Conservation (phyloP, 2,888 invertebrate species). For the Lithophane ornitopus region DNA sequence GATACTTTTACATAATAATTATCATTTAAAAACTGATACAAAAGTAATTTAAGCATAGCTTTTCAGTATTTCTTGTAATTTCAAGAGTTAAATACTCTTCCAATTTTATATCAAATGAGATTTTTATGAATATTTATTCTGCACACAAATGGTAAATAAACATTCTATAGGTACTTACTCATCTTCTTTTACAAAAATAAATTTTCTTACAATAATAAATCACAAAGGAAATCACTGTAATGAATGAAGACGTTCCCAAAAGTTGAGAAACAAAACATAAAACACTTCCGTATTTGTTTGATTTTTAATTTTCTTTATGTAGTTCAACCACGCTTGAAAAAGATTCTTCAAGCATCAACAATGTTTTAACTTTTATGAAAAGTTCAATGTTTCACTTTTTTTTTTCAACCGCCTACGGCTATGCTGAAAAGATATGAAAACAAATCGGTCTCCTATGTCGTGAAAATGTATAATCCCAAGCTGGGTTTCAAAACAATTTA, state of each 20-base stretch:
- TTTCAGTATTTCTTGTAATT: no score
- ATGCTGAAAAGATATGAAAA: slow-evolving; percentile 23
- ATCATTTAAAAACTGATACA: no score
- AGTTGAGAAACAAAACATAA: slow-evolving; percentile 9
- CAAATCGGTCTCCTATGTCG: slow-evolving; percentile 21
- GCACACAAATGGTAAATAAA: neutral
- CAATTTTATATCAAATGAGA: no score
- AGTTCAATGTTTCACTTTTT: slow-evolving; percentile 1
- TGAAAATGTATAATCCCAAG: neutral
- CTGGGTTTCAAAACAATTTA: neutral
- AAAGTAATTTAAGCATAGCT: no score
- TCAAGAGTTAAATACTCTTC: no score
- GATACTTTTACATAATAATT: no score
- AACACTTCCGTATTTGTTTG: slow-evolving; percentile 15
- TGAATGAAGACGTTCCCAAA: slow-evolving; percentile 28
- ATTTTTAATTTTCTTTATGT: slow-evolving; percentile 39
- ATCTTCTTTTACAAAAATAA: neutral
- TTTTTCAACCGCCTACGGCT: neutral
- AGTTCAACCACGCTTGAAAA: slow-evolving; percentile 20
- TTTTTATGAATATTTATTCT: neutral
- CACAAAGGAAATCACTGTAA: slow-evolving; percentile 38
- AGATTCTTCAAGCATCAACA: slow-evolving; percentile 4
- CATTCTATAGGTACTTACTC: neutral
- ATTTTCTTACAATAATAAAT: slow-evolving; percentile 37
- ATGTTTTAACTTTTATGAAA: neutral